Evolutionary conservation across 2,797 vertebrate genomes (phyloP).

Genomic region (Benthosema pterotum): DNA sequence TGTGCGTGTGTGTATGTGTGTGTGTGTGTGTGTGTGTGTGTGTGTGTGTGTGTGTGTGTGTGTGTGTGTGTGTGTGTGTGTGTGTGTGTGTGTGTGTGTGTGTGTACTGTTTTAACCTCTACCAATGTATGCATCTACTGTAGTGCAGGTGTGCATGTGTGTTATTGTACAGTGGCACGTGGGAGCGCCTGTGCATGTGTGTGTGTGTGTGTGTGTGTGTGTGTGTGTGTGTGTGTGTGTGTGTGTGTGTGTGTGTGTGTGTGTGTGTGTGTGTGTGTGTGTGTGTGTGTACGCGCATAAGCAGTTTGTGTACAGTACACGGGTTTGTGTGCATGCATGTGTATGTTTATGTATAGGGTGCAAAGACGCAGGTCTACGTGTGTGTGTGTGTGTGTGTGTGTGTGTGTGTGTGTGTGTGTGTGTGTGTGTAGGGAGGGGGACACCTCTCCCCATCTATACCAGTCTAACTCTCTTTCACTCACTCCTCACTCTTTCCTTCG

Average conservation of each 20-base stretch:
- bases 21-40: not conserved
- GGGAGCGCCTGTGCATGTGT: not conserved
- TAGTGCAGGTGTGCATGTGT: constrained; percentile 16
- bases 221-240: constrained; percentile 5
- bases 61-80: constrained; percentile 1
- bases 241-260: constrained; percentile 1
- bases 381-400: constrained; percentile 21
- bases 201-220: constrained; percentile 3
- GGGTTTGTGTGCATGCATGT: constrained; percentile 6
- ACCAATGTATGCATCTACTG: constrained; percentile 13
- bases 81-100: not conserved
- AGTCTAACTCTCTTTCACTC: constrained; percentile 47
- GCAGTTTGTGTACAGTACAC: constrained; percentile 1
- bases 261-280: constrained; percentile 3
- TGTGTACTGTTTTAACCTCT: not conserved
- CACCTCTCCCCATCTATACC: constrained; percentile 68
- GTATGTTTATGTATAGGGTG: not conserved
- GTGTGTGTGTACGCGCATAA: constrained; percentile 10
- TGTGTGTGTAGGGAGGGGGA: constrained; percentile 60
- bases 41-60: constrained; percentile 4
- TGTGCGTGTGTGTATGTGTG: constrained; percentile 4
- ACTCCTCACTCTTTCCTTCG: constrained; percentile 80
- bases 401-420: constrained; percentile 21
- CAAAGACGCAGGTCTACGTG: constrained; percentile 4
- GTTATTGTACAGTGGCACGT: constrained; percentile 53